Evolutionary conservation across 2,797 vertebrate species (phyloP).

Genomic region (Gallirallus australis): DNA sequence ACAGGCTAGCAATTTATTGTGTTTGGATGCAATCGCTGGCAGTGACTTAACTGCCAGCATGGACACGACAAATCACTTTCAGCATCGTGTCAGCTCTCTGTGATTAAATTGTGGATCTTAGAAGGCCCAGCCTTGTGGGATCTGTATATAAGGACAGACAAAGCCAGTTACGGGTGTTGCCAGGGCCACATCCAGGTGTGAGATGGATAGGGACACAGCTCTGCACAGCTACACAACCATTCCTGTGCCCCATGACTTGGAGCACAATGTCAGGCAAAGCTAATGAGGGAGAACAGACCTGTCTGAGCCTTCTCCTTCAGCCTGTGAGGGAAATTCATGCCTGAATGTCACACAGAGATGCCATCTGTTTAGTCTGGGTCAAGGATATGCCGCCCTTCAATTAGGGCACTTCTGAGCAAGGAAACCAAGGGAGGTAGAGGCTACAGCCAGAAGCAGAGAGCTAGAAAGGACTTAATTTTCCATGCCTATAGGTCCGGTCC

Average conservation of each 20-base stretch:
- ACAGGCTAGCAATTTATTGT: slow-evolving; percentile 35
- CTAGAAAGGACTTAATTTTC: not conserved
- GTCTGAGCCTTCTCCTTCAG: slow-evolving; percentile 46
- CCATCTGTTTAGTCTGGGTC: slow-evolving; percentile 55
- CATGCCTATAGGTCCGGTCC: not conserved
- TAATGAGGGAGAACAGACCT: slow-evolving; percentile 58
- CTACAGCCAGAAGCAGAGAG: not conserved
- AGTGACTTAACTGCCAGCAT: slow-evolving; percentile 54
- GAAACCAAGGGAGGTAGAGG: not conserved
- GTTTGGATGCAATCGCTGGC: slow-evolving; percentile 55
- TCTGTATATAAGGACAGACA: not conserved
- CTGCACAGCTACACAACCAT: not conserved
- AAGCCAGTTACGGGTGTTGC: not conserved
- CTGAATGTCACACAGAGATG: not conserved
- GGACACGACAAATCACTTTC: slow-evolving; percentile 61
- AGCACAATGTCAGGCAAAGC: not conserved
- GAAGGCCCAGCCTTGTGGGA: not conserved
- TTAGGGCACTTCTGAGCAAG: not conserved
- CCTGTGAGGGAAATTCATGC: not conserved
- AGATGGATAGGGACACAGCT: not conserved
- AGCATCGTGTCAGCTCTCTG: slow-evolving; percentile 42
- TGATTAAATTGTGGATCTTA: slow-evolving; percentile 60
- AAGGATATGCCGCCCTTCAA: slow-evolving; percentile 14
- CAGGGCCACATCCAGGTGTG: not conserved
- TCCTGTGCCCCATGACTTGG: slow-evolving; percentile 35